A percentile compares a stretch with the other conserved stretches of the same genome.
Evolutionary conservation across 2,888 invertebrate genomes (phyloP).

Genomic region (Alcis repandata): DNA sequence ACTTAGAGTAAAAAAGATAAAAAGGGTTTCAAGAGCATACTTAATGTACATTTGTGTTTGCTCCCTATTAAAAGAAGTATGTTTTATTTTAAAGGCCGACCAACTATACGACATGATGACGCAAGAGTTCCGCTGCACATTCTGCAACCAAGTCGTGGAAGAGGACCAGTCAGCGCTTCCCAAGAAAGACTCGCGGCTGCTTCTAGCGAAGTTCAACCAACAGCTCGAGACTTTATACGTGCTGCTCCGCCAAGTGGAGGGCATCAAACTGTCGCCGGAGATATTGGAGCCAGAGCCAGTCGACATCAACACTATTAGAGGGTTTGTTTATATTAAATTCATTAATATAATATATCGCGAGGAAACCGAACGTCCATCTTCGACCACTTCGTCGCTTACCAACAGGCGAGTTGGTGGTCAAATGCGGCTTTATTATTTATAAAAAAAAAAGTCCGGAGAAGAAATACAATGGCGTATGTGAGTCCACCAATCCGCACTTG

Average conservation of each 20-base stretch:
- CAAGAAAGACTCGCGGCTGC: constrained; percentile 95
- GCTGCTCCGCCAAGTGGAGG: constrained; percentile 95
- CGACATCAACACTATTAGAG: constrained; percentile 94
- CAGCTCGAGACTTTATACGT: constrained; percentile 97
- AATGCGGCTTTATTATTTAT: too few relatives aligned
- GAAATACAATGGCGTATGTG: too few relatives aligned
- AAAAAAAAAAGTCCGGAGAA: too few relatives aligned
- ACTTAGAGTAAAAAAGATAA: too few relatives aligned
- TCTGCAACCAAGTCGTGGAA: constrained; percentile 95
- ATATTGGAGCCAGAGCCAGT: constrained; percentile 98
- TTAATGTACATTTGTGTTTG: too few relatives aligned
- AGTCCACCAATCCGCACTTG: too few relatives aligned
- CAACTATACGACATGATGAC: constrained; percentile 95
- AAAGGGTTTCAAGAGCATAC: too few relatives aligned
- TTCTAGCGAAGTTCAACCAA: constrained; percentile 97
- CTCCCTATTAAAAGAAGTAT: neutral
- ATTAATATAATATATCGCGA: too few relatives aligned
- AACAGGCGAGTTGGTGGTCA: too few relatives aligned
- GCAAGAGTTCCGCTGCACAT: constrained; percentile 95
- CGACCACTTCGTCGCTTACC: too few relatives aligned
- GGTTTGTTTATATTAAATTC: constrained; percentile 62
- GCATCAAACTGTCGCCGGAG: constrained; percentile 96
- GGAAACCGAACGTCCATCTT: too few relatives aligned
- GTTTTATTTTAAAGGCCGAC: constrained; percentile 88
- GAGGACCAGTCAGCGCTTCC: constrained; percentile 98